phyloP scores from a whole-genome alignment of 1,140 invertebrate genomes.

The Drosophila leontia region DNA sequence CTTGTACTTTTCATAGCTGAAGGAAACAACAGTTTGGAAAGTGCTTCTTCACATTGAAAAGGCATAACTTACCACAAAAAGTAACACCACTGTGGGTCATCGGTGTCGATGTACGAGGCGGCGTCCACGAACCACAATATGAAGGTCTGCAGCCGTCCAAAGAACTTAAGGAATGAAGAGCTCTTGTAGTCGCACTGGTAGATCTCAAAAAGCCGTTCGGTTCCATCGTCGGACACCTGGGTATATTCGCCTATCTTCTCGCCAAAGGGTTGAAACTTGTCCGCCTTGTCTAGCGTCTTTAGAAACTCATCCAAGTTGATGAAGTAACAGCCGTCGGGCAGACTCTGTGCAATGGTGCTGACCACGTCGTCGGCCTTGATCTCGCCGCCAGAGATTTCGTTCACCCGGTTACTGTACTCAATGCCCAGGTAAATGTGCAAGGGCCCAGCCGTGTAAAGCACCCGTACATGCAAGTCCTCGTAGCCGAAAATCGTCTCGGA shows the following conservation, averaged over 20 bases:
- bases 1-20: conserved; percentile 93
- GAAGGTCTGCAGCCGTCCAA: conserved; percentile 95
- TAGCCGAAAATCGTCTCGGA: conserved; percentile 98
- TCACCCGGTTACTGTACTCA: conserved; percentile 70
- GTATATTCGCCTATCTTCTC: conserved; percentile 85
- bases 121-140: conserved; percentile 98
- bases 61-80: conserved; percentile 92
- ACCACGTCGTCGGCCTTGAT: conserved; percentile 94
- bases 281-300: conserved; percentile 79
- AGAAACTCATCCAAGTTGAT: conserved; percentile 83
- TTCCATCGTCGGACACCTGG: conserved; percentile 84
- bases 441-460: conserved; percentile 93
- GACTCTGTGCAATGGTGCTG: conserved; percentile 87
- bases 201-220: conserved; percentile 91
- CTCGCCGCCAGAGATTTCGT: conserved; percentile 83
- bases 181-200: conserved; percentile 90
- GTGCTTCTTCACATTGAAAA: not conserved
- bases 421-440: conserved; percentile 90
- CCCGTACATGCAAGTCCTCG: conserved; percentile 91
- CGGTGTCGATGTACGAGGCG: conserved; percentile 95
- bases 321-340: conserved; percentile 85
- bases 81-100: conserved; percentile 96
- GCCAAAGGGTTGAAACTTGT: conserved; percentile 82
- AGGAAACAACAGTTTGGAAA: not conserved
- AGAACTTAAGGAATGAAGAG: conserved; percentile 92